Evolutionary conservation across 1,140 invertebrate genomes (phyloP).

Genomic region (Pseudomyrmex cubaensis): DNA sequence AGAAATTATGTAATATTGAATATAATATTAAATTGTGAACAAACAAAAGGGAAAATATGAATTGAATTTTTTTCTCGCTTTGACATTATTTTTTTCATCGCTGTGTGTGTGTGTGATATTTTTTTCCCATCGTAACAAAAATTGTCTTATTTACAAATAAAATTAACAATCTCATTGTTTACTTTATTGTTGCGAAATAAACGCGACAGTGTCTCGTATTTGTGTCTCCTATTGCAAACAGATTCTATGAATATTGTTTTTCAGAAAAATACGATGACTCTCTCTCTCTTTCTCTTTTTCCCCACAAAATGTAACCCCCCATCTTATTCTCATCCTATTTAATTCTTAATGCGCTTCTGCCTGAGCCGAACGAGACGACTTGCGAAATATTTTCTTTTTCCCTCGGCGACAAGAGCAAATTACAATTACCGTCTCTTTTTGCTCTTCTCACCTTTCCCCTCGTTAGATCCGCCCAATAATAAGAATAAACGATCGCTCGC

Average conservation of each 20-base stretch:
- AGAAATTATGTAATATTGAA: no score
- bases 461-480: conserved; percentile 59
- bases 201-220: not conserved
- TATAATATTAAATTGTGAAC: no score
- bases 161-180: not conserved
- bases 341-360: not conserved
- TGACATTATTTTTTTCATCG: no score
- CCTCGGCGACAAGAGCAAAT: not conserved
- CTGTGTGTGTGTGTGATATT: no score
- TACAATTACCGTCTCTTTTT: conserved; percentile 23
- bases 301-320: no score
- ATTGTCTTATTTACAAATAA: not conserved
- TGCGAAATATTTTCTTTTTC: not conserved
- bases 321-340: not conserved
- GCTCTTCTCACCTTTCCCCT: conserved; percentile 6
- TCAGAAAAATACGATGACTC: not conserved
- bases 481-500: conserved; percentile 68
- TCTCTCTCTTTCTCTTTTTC: no score
- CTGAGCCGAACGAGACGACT: not conserved
- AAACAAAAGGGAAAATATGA: no score
- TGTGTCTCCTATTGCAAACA: not conserved
- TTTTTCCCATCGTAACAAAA: no score
- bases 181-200: not conserved
- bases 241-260: not conserved
- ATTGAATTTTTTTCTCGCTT: no score